Evolutionary conservation across 2,797 vertebrate species (phyloP).

Genomic region (Falco cherrug): DNA sequence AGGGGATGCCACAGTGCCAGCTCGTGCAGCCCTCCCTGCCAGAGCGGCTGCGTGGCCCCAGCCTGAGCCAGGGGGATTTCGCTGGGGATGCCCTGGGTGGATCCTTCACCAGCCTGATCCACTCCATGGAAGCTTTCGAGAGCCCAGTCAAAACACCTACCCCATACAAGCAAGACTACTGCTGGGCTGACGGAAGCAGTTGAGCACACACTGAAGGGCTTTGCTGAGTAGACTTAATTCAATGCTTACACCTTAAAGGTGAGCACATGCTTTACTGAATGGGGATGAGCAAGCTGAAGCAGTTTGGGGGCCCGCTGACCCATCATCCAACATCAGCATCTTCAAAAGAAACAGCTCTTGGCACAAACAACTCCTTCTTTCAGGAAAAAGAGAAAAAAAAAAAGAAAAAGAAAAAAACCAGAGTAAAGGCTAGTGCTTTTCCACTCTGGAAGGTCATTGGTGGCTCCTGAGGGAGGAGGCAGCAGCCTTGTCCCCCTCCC

Average conservation of each 20-base stretch:
- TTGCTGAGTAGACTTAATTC: neutral
- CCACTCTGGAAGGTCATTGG: neutral
- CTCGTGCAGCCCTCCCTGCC: accelerated
- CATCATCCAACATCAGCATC: slow-evolving; percentile 39
- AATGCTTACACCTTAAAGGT: neutral
- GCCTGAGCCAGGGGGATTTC: neutral
- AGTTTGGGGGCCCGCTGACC: slow-evolving; percentile 14
- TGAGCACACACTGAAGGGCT: neutral
- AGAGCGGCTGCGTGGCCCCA: neutral
- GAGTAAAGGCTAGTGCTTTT: neutral
- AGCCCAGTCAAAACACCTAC: slow-evolving; percentile 16
- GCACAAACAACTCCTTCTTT: slow-evolving; percentile 45
- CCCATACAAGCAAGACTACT: neutral
- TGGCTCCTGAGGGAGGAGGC: neutral
- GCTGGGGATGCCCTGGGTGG: neutral
- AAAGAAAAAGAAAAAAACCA: neutral
- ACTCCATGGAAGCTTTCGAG: neutral
- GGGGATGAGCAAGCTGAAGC: neutral
- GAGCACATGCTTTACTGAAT: neutral
- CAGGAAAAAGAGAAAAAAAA: neutral
- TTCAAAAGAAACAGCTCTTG: slow-evolving; percentile 28
- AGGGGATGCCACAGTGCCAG: neutral
- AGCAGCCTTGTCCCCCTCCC: neutral
- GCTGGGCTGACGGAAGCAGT: neutral
- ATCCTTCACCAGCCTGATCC: neutral